Conservation (phyloP, 2,797 vertebrate genomes). For the Manis javanica region DNA sequence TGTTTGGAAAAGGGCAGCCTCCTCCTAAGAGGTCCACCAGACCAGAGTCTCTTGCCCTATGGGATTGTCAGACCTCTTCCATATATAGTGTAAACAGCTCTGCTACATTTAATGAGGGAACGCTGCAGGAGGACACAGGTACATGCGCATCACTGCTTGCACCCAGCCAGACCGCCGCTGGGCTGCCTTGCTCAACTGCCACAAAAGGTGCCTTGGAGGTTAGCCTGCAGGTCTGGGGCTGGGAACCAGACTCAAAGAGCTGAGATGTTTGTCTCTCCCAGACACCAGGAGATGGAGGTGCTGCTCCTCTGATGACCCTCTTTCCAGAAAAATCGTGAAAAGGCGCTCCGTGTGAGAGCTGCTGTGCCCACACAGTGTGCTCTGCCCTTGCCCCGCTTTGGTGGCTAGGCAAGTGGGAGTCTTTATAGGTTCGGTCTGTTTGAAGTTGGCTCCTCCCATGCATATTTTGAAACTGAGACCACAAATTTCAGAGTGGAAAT, state of each 20-base stretch:
- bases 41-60: neutral
- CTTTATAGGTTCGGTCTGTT: constrained; percentile 30
- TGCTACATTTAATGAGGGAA: neutral
- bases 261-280: neutral
- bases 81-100: neutral
- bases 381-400: neutral
- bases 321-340: neutral
- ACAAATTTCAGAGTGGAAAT: constrained; percentile 60
- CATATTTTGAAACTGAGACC: constrained; percentile 31
- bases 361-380: rapidly evolving
- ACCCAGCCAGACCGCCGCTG: neutral
- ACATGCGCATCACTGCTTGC: neutral
- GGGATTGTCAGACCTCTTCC: neutral
- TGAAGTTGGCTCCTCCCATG: constrained; percentile 10
- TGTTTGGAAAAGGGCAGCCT: neutral
- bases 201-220: neutral
- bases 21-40: neutral
- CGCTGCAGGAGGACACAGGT: rapidly evolving
- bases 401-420: neutral
- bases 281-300: neutral
- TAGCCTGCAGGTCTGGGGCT: neutral
- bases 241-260: neutral
- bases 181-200: neutral
- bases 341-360: neutral
- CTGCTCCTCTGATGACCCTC: neutral